Evolutionary conservation across 92 coral and sea anemone species (phyloP).

Genomic region (Heliopora coerulea): DNA sequence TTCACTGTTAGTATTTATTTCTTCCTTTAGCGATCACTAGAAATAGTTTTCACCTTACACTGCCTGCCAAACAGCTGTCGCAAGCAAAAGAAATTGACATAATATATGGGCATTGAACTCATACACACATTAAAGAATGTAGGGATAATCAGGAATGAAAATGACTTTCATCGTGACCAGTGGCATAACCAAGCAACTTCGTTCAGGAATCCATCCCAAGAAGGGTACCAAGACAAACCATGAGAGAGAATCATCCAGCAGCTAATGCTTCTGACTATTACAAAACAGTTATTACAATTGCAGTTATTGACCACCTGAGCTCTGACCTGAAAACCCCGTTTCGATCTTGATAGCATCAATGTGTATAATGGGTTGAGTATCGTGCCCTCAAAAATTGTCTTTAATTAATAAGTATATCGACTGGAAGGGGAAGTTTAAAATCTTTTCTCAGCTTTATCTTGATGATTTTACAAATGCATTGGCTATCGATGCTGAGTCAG

Average conservation of each 20-base stretch:
- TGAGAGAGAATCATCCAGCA: neutral
- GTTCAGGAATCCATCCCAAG: conserved; percentile 2
- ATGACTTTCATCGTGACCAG: neutral
- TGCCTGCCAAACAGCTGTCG: no score
- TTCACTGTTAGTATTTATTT: no score
- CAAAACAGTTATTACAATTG: neutral
- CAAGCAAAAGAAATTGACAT: no score
- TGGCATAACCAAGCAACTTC: neutral
- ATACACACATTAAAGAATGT: no score
- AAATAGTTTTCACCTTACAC: no score
- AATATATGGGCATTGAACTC: no score
- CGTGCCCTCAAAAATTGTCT: conserved; percentile 7
- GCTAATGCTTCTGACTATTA: neutral
- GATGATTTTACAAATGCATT: no score
- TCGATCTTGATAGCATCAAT: neutral
- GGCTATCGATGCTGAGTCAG: no score
- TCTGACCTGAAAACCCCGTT: neutral
- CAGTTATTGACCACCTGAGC: neutral
- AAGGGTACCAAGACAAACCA: neutral
- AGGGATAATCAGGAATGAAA: neutral
- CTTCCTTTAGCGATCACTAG: no score
- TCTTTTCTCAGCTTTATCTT: no score
- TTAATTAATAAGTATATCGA: neutral
- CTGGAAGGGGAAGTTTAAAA: no score
- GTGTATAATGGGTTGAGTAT: conserved; percentile 5